Base-by-base conservation (phyloP, 1,140 invertebrate species). In the Lasioglossum baleicum region DNA sequence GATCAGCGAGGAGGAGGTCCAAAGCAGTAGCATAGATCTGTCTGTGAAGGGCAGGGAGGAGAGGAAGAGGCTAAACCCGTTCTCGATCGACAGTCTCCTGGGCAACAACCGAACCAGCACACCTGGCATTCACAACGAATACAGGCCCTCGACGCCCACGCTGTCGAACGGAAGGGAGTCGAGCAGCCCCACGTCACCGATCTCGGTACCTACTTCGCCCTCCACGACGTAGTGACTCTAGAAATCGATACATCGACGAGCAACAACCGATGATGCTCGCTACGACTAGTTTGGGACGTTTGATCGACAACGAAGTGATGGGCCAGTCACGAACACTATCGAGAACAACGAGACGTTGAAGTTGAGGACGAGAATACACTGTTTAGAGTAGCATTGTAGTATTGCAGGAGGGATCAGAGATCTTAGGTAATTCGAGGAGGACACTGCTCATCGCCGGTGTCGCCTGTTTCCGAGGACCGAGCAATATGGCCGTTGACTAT, bases 71-170 rank as follows among this genome's bases (percentile, higher is more conserved):
- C 93, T 94, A 65, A 96, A 97, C 93, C 96, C 96, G 31, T 97
- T 97, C 93, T 97, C 96, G 93, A 97, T 97, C 94, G 96, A 97
- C 90, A 97, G 96, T 65, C 92, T 97, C 80, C 94, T 97, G 87
- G 94, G 94, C 17, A 94, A 95, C 87, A 96, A 96, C 88, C 96
- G 95, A 93, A 95, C 86, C 44, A 88, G 83, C 70, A 89, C 87
- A 26, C 88, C 89, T 0, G 85, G 83, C 8, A 64, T 76, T 3
- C 80, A 85, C 58, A 83, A 82, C 74, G 85, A 91, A 42, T 84
- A 86, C 79, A 88, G 88, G 76, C 80, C 90, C 48, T 85, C 89
- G 64, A 90, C 91, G 64, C 88, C 90, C 22, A 87, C 90, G 31
- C 74, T 90, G 73, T 85, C 89, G 44, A 90, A 91, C 70, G 86